These are phyloP conservation scores for Eulemur rufifrons DNA, from an alignment of 2,113 vertebrate species.

Conservation along the genomic window DNA sequence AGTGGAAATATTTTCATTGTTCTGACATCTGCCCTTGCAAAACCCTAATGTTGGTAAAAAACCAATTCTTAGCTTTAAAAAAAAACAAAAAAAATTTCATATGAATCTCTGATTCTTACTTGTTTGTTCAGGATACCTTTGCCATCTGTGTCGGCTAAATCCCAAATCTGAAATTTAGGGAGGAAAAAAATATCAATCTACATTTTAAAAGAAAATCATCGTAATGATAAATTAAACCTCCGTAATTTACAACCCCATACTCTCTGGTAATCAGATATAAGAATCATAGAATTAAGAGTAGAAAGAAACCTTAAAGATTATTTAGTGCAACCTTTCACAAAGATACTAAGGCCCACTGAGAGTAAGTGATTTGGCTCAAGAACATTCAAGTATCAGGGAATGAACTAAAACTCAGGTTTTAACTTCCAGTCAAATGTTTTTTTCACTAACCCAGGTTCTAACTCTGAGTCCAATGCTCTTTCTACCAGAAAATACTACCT, in stretches of 20 bases:
- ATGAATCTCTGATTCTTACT: slow-evolving; percentile 84
- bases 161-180: slow-evolving; percentile 92
- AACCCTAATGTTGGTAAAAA: slow-evolving; percentile 31
- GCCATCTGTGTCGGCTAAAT: slow-evolving; percentile 95
- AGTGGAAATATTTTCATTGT: slow-evolving; percentile 53
- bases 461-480: slow-evolving; percentile 24
- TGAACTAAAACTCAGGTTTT: slow-evolving; percentile 11
- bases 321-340: slow-evolving; percentile 15
- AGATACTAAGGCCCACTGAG: background rate
- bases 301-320: slow-evolving; percentile 31
- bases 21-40: slow-evolving; percentile 38
- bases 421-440: slow-evolving; percentile 8
- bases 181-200: slow-evolving; percentile 19
- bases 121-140: slow-evolving; percentile 97
- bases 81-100: background rate
- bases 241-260: background rate
- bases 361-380: slow-evolving; percentile 14
- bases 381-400: slow-evolving; percentile 7
- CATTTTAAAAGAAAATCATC: slow-evolving; percentile 52
- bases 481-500: background rate
- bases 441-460: slow-evolving; percentile 28
- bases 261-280: slow-evolving; percentile 16
- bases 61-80: slow-evolving; percentile 37
- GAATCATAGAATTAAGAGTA: slow-evolving; percentile 17
- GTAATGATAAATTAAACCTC: slow-evolving; percentile 43